Percentiles rank a stretch among this genome's conserved stretches.
Conservation (phyloP, 2,113 vertebrate genomes). For the Beaufortia kweichowensis region DNA sequence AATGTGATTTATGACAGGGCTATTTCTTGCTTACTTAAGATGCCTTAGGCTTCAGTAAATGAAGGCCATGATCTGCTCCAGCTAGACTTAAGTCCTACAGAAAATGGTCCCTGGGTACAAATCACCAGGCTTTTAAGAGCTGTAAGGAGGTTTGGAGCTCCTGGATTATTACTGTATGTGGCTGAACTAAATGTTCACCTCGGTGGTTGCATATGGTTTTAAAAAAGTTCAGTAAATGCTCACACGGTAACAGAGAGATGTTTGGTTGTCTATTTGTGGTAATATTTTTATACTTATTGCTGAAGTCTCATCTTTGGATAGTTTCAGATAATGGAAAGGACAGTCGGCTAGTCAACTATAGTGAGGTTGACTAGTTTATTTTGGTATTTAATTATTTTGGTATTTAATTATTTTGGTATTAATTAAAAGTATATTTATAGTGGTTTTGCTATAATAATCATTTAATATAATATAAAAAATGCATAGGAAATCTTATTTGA, state of each 20-base stretch:
- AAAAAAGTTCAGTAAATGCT: neutral
- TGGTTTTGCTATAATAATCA: no score
- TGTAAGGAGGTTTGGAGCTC: conserved; percentile 48
- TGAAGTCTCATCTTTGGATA: no score
- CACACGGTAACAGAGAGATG: neutral
- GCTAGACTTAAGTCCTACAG: conserved; percentile 55
- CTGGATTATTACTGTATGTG: conserved; percentile 26
- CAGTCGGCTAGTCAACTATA: no score
- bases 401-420: no score
- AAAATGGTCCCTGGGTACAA: conserved; percentile 55
- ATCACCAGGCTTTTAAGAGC: conserved; percentile 56
- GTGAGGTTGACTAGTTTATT: no score
- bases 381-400: no score
- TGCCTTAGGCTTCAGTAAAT: conserved; percentile 56
- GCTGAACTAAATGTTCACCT: conserved; percentile 17
- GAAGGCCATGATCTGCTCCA: conserved; percentile 48
- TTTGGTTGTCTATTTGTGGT: no score
- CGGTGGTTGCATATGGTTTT: conserved; percentile 1
- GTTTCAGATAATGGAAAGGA: no score
- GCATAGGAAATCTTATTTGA: no score
- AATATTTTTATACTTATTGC: no score
- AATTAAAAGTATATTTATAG: no score
- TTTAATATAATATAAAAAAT: no score
- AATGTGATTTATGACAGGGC: conserved; percentile 65
- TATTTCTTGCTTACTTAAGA: conserved; percentile 63